Evolutionary conservation across 2,888 invertebrate species (phyloP).

Genomic region (Sipha maydis): DNA sequence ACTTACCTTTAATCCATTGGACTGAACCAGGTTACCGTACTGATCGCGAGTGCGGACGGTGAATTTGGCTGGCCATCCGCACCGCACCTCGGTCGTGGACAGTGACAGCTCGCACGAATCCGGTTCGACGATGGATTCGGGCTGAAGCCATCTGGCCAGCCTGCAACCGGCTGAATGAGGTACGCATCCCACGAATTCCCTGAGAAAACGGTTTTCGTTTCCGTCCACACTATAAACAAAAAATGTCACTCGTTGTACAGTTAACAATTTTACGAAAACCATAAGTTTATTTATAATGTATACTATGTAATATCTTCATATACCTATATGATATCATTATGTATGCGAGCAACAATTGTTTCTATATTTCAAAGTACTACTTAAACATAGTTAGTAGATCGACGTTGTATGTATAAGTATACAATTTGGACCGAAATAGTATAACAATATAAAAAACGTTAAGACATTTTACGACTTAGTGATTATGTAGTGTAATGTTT

Average conservation of each 20-base stretch:
- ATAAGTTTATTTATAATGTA: no score
- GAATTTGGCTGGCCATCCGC: constrained; percentile 86
- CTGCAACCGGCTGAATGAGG: constrained; percentile 90
- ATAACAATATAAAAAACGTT: no score
- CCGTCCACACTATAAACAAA: constrained; percentile 77
- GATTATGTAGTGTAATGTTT: no score
- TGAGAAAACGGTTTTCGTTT: constrained; percentile 90
- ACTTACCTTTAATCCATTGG: constrained; percentile 82
- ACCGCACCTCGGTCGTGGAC: constrained; percentile 77
- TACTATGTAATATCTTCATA: no score
- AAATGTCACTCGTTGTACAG: background rate
- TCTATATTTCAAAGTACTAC: no score
- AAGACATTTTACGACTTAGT: no score
- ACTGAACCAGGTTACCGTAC: constrained; percentile 87
- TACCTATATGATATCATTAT: no score
- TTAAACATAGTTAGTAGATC: no score
- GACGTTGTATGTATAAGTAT: no score
- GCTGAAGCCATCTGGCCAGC: constrained; percentile 93
- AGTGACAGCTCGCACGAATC: constrained; percentile 85
- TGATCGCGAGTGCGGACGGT: constrained; percentile 88
- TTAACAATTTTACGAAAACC: background rate
- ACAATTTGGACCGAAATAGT: no score
- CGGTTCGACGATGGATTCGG: constrained; percentile 91
- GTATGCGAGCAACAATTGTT: no score
- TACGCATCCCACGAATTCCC: constrained; percentile 89